Base-by-base conservation (phyloP, 2,888 invertebrate genomes). In the Sphecodes monilicornis region DNA sequence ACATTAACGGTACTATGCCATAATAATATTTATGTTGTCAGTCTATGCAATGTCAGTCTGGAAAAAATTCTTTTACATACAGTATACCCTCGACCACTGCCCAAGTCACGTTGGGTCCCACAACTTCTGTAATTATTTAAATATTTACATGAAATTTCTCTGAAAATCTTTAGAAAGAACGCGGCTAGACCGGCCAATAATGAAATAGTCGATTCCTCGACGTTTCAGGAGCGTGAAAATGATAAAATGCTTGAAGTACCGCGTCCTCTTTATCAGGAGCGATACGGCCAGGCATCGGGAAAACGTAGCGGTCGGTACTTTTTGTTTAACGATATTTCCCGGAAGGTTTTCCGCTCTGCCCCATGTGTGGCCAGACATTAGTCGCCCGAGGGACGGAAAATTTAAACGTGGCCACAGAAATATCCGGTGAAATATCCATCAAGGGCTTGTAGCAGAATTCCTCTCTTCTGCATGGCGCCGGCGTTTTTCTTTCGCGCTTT, bases 331-430 rank as follows among this genome's bases (percentile, higher is more conserved):
- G 66, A 66, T 66, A n/a, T n/a, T 36, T 32, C 36, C 50, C 54
- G 5, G 29, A 43, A 46, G 71, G 72, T 50, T 72, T 36, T 50
- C 29, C 41, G 32, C 11, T 54, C 3, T n/a, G 8, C 71, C 32
- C 32, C 32, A 29, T 22, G 22, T 36, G 36, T 36, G 66, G 66
- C 66, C 66, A 39, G 66, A 79, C 82, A 54, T 75, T 66, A 79
- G 82, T 68, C 72, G 54, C 72, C 68, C 57, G 57, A n/a, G 57
- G 46, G 66, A 72, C 39, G 46, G 43, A 57, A 36, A 83, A 72
- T 72, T 83, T 81, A 84, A 84, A 60, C 76, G 46, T n/a, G 70
- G 29, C 50, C 64, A 36, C 36, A 71, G 71, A 76, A 71, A 68
- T 66, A 75, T 71, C 74, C 39, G 18, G n/a, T 36, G 74, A 64